Evolutionary conservation across 2,797 vertebrate genomes (phyloP).

Genomic region (Sphenopsis melanotis): DNA sequence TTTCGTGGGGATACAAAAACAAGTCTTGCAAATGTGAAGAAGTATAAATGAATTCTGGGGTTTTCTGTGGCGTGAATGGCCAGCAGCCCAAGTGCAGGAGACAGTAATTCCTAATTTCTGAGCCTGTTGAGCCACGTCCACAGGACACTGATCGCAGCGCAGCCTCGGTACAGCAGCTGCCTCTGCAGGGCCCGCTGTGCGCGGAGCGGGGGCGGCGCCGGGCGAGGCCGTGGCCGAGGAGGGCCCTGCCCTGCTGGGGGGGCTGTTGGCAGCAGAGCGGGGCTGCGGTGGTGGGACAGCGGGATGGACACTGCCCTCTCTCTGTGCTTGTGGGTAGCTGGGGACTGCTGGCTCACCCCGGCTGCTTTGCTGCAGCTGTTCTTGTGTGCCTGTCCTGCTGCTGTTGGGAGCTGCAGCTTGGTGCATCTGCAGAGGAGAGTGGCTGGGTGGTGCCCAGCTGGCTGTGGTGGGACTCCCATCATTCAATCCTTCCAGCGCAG

Average conservation of each 20-base stretch:
- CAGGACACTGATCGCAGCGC: fast-evolving
- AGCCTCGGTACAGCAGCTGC: fast-evolving
- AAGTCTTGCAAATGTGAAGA: neutral
- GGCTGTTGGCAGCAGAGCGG: fast-evolving
- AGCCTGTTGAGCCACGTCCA: neutral
- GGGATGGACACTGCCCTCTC: fast-evolving
- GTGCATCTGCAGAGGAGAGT: fast-evolving
- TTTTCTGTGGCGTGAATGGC: neutral
- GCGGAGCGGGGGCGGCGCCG: neutral
- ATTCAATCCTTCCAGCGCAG: fast-evolving
- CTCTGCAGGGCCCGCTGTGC: fast-evolving
- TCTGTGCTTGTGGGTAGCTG: too few species aligned
- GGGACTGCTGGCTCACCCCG: neutral
- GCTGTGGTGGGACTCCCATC: fast-evolving
- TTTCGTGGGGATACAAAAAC: neutral
- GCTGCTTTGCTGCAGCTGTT: neutral
- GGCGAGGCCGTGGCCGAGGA: fast-evolving
- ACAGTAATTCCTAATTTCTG: neutral
- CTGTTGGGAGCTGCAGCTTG: fast-evolving
- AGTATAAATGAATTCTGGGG: neutral
- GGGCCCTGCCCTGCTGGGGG: neutral
- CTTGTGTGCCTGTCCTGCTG: neutral
- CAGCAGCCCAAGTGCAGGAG: neutral
- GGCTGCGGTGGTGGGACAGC: fast-evolving
- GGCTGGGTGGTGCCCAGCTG: neutral